These are phyloP conservation scores for Engystomops pustulosus DNA, from an alignment of 2,113 vertebrate genomes.

Conservation along the genomic window DNA sequence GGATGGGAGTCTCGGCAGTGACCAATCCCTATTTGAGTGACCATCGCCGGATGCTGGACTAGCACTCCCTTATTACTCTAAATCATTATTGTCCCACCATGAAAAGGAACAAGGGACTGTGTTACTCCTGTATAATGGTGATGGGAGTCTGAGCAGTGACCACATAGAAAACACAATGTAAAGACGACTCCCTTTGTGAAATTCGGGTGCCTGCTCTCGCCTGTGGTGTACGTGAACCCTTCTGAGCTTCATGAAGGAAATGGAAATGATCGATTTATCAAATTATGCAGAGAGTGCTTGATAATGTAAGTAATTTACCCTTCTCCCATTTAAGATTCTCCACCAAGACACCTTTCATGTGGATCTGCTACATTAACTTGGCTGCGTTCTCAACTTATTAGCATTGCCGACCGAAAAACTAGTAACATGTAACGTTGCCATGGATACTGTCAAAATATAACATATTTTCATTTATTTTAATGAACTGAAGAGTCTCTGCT, in stretches of 20 bases:
- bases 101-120: no score
- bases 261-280: neutral
- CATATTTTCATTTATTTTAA: slow-evolving; percentile 52
- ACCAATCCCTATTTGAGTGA: no score
- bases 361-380: slow-evolving; percentile 41
- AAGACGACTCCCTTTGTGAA: neutral
- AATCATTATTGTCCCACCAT: no score
- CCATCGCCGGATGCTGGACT: no score
- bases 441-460: slow-evolving; percentile 57
- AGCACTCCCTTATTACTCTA: no score
- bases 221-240: neutral
- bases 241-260: neutral
- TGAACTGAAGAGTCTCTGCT: slow-evolving; percentile 23
- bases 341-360: slow-evolving; percentile 26
- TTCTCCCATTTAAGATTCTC: slow-evolving; percentile 2
- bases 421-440: slow-evolving; percentile 24
- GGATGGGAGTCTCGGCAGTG: no score
- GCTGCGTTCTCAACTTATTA: slow-evolving; percentile 16
- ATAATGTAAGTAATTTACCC: slow-evolving; percentile 8
- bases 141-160: no score
- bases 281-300: neutral
- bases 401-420: neutral
- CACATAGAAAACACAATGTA: neutral
- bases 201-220: neutral
- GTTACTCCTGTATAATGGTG: no score